phyloP scores from a whole-genome alignment of 92 coral and sea anemone genomes.

The Zoanthus sansibaricus region DNA sequence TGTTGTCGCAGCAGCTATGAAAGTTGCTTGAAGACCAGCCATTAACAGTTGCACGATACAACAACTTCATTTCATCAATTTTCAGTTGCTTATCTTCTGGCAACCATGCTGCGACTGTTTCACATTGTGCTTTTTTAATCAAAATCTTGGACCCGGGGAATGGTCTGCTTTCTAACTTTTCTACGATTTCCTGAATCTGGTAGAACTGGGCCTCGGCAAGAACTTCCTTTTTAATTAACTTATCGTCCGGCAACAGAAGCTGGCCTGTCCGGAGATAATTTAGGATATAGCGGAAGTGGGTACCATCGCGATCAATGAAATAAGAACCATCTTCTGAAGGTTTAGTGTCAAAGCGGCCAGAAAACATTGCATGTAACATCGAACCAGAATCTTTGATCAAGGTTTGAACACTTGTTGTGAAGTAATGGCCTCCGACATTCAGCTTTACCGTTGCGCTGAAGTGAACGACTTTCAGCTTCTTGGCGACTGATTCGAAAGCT shows the following conservation, averaged over 20 bases:
- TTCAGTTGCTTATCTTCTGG: conserved; percentile 34
- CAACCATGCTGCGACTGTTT: conserved; percentile 56
- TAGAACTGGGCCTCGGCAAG: conserved; percentile 78
- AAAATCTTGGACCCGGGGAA: conserved; percentile 56
- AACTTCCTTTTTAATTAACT: conserved; percentile 50
- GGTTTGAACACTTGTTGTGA: neutral
- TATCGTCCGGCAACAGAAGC: conserved; percentile 67
- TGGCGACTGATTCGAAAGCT: neutral
- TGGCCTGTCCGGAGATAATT: conserved; percentile 75
- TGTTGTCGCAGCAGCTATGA: conserved; percentile 66
- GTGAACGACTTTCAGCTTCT: neutral
- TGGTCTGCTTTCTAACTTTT: conserved; percentile 58
- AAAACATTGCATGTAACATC: neutral
- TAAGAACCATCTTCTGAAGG: neutral
- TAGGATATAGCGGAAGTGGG: conserved; percentile 52
- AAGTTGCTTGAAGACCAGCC: conserved; percentile 71
- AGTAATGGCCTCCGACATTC: neutral
- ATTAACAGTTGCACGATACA: conserved; percentile 66
- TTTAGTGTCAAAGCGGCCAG: neutral
- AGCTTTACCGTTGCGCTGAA: neutral
- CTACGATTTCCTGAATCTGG: conserved; percentile 73
- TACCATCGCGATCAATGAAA: neutral
- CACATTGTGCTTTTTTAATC: conserved; percentile 43
- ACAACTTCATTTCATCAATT: conserved; percentile 29
- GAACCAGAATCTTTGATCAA: neutral